phyloP scores from a whole-genome alignment of 37 sponge, comb jelly and placozoan species.

The Beroe ovata region DNA sequence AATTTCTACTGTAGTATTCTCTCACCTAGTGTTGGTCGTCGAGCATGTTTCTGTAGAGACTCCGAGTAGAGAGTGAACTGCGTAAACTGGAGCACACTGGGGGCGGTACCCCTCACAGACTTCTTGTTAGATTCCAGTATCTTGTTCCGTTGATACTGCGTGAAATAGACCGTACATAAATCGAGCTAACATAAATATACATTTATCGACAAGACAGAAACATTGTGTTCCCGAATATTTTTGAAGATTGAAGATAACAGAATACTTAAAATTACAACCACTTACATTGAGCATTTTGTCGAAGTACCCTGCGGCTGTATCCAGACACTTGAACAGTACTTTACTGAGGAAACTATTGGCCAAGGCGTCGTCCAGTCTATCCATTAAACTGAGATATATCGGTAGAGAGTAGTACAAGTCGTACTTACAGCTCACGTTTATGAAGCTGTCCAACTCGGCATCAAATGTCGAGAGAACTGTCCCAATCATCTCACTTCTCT shows the following conservation, averaged over 20 bases:
- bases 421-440: constrained; percentile 45
- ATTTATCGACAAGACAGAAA: too few relatives aligned
- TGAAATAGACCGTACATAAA: too few relatives aligned
- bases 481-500: constrained; percentile 13
- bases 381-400: constrained; percentile 30
- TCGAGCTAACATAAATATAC: too few relatives aligned
- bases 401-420: constrained; percentile 57
- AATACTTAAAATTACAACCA: neutral
- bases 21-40: constrained; percentile 20
- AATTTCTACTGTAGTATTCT: neutral
- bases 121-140: constrained; percentile 60
- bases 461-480: neutral
- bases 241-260: neutral
- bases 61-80: constrained; percentile 34
- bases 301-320: neutral
- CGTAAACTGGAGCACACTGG: constrained; percentile 44
- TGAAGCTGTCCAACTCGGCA: constrained; percentile 19
- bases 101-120: neutral
- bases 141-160: neutral
- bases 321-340: neutral
- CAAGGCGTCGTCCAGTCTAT: neutral
- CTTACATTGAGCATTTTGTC: constrained; percentile 55
- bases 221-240: too few relatives aligned
- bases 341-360: neutral
- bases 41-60: neutral